A percentile compares a stretch with the other conserved stretches of the same genome.
These are phyloP conservation scores for Rhagophthalmus giganteus DNA, from an alignment of 2,888 invertebrate genomes.

Conservation along the genomic window DNA sequence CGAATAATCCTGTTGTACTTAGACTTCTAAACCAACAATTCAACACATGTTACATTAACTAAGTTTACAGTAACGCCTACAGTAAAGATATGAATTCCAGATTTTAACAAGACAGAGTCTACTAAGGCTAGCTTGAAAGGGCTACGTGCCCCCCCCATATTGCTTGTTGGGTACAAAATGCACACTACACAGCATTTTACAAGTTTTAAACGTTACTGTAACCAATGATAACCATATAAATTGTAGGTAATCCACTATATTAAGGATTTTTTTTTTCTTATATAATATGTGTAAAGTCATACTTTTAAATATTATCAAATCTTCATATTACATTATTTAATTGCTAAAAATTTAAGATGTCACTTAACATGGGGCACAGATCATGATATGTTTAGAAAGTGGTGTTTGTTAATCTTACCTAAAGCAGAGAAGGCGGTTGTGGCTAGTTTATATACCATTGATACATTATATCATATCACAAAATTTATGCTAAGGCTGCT, in stretches of 20 bases:
- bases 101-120: conserved; percentile 51
- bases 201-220: conserved; percentile 38
- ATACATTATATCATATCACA: conserved; percentile 52
- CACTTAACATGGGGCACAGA: conserved; percentile 75
- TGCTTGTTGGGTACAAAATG: conserved; percentile 42
- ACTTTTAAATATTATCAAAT: conserved; percentile 58
- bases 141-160: conserved; percentile 38
- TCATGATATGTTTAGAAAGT: conserved; percentile 79
- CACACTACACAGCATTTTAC: conserved; percentile 37
- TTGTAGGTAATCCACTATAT: conserved; percentile 37
- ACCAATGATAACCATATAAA: conserved; percentile 36
- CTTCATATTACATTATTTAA: conserved; percentile 53
- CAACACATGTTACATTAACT: conserved; percentile 55
- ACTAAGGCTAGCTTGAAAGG: conserved; percentile 53
- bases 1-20: conserved; percentile 48
- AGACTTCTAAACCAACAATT: conserved; percentile 53
- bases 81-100: conserved; percentile 56
- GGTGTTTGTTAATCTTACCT: conserved; percentile 67
- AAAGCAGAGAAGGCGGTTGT: conserved; percentile 61
- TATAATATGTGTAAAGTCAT: conserved; percentile 54
- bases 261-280: conserved; percentile 40
- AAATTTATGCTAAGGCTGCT: conserved; percentile 40
- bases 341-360: conserved; percentile 59
- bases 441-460: conserved; percentile 52
- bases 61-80: conserved; percentile 50